Evolutionary conservation across 1,140 invertebrate genomes (phyloP).

Genomic region (Drosophila mayri): DNA sequence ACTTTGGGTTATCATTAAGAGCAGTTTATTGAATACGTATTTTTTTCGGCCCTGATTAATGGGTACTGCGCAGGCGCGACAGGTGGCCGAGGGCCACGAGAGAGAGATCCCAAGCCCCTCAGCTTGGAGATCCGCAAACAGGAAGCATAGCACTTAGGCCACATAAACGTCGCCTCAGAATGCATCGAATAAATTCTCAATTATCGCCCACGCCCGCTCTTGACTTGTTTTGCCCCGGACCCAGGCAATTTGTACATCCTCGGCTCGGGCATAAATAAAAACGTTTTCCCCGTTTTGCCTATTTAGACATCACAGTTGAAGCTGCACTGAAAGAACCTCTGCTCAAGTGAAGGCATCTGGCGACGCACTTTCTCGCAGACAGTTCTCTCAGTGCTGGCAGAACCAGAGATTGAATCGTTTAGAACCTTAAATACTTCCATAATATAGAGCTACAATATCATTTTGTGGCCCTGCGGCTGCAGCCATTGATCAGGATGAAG

Average conservation of each 20-base stretch:
- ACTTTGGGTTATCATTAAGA: slow-evolving; percentile 71
- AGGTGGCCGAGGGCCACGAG: slow-evolving; percentile 51
- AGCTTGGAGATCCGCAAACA: slow-evolving; percentile 36
- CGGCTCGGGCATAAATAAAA: slow-evolving; percentile 63
- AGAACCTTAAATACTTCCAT: slow-evolving; percentile 68
- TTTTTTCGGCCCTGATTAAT: slow-evolving; percentile 72
- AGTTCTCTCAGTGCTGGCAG: slow-evolving; percentile 46
- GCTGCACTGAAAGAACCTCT: slow-evolving; percentile 20
- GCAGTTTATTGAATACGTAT: slow-evolving; percentile 75
- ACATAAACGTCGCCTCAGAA: slow-evolving; percentile 76
- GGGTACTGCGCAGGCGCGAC: slow-evolving; percentile 54
- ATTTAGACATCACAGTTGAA: slow-evolving; percentile 69
- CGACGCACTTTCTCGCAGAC: not conserved
- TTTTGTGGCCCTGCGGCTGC: slow-evolving; percentile 67
- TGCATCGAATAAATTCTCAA: slow-evolving; percentile 75
- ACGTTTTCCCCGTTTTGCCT: slow-evolving; percentile 44
- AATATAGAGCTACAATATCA: slow-evolving; percentile 76
- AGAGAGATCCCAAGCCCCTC: not conserved
- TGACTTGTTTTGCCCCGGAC: slow-evolving; percentile 2
- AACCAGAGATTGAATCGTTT: slow-evolving; percentile 72
- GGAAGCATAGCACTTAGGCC: slow-evolving; percentile 65
- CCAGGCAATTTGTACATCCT: slow-evolving; percentile 61
- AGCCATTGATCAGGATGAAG: slow-evolving; percentile 66
- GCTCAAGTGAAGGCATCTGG: not conserved
- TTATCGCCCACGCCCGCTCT: slow-evolving; percentile 74